A percentile compares a stretch with the other conserved stretches of the same genome.
Evolutionary conservation across 2,797 vertebrate genomes (phyloP).

Genomic region (Smutsia gigantea): DNA sequence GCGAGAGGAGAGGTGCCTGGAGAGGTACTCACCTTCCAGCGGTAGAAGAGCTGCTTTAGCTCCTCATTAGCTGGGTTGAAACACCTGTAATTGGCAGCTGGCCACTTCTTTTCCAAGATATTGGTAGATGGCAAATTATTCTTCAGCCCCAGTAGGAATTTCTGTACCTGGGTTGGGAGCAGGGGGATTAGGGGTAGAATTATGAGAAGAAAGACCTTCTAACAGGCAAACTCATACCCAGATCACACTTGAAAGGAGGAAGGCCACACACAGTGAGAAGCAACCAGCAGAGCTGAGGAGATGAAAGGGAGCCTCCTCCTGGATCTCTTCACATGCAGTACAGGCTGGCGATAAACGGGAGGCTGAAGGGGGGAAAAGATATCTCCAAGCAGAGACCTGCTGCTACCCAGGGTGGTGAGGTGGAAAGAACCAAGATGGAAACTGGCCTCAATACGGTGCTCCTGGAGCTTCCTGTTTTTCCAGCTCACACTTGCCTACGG

Average conservation of each 20-base stretch:
- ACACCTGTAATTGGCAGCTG: conserved; percentile 80
- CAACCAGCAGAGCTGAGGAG: background rate
- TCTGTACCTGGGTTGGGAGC: conserved; percentile 74
- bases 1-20: background rate
- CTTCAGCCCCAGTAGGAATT: conserved; percentile 83
- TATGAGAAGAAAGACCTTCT: background rate
- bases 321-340: background rate
- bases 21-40: conserved; percentile 84
- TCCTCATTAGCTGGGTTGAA: conserved; percentile 78
- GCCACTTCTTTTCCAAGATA: conserved; percentile 82
- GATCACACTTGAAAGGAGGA: background rate
- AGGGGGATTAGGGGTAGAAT: background rate
- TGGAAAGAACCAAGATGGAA: background rate
- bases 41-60: conserved; percentile 85
- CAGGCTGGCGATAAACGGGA: background rate
- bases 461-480: background rate
- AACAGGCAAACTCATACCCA: background rate
- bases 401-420: background rate
- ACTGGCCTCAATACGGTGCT: background rate
- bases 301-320: background rate
- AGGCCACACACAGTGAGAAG: background rate
- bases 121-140: conserved; percentile 81
- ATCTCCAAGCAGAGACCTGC: background rate
- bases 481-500: background rate
- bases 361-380: background rate